Evolutionary conservation across 2,888 invertebrate species (phyloP).

Genomic region (Melanostoma mellinum): DNA sequence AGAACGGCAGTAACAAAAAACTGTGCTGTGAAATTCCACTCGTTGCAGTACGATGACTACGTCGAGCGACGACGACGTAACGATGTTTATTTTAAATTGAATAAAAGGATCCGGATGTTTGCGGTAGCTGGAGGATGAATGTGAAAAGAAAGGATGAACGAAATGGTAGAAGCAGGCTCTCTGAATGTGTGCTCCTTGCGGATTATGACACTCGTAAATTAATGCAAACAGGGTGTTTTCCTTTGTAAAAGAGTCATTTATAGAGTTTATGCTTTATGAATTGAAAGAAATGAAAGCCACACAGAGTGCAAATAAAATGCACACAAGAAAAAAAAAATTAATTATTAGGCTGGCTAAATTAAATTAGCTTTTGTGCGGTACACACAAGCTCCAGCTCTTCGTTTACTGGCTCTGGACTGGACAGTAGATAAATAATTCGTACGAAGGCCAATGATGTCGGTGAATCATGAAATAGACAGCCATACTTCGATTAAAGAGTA

Average conservation of each 20-base stretch:
- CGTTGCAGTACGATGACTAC: slow-evolving; percentile 39
- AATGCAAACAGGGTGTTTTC: slow-evolving; percentile 66
- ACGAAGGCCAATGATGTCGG: too few species aligned
- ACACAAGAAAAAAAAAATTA: slow-evolving; percentile 36
- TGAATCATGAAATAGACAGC: too few species aligned
- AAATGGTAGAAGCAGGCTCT: slow-evolving; percentile 38
- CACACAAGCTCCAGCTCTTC: too few species aligned
- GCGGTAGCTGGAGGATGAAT: slow-evolving; percentile 67
- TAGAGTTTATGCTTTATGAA: slow-evolving; percentile 52
- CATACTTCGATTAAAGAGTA: too few species aligned
- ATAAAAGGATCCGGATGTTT: slow-evolving; percentile 72
- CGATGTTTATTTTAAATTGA: slow-evolving; percentile 72
- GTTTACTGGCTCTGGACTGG: background rate
- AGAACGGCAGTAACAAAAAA: slow-evolving; percentile 38
- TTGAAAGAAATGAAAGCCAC: slow-evolving; percentile 44
- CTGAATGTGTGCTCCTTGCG: slow-evolving; percentile 34
- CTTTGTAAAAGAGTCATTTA: slow-evolving; percentile 51
- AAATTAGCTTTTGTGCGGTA: slow-evolving; percentile 46
- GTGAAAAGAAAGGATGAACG: slow-evolving; percentile 56
- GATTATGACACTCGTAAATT: slow-evolving; percentile 71
- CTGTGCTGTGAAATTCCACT: slow-evolving; percentile 54
- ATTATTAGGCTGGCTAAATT: slow-evolving; percentile 35
- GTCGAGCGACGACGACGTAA: slow-evolving; percentile 44
- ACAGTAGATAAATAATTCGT: background rate
- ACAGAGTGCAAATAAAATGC: slow-evolving; percentile 19